Conservation (phyloP, 1,140 invertebrate species). For the Heliothis subflexa region DNA sequence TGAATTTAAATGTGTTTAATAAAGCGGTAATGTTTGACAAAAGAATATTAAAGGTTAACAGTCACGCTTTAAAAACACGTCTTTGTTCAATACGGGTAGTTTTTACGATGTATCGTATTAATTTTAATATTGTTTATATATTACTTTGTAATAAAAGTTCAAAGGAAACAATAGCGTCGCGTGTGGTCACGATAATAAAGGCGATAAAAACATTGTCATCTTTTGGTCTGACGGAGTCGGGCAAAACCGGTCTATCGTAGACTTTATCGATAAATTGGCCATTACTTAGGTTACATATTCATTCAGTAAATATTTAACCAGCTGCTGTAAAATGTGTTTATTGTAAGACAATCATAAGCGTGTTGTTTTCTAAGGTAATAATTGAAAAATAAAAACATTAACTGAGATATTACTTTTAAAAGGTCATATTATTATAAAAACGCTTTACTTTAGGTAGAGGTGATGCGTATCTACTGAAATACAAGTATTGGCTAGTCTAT, state of each 20-base stretch:
- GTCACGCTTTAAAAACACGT: neutral
- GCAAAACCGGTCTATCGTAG: no score
- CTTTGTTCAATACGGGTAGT: neutral
- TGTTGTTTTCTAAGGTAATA: no score
- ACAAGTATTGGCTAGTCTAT: no score
- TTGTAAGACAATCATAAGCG: neutral
- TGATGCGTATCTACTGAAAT: no score
- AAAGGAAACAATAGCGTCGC: neutral
- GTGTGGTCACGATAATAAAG: conserved; percentile 8
- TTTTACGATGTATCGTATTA: conserved; percentile 17
- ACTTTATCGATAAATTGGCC: no score
- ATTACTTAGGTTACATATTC: no score
- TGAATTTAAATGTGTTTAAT: neutral
- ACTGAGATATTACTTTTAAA: no score
- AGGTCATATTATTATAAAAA: no score
- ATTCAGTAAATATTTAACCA: neutral
- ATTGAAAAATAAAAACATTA: no score
- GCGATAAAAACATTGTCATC: neutral
- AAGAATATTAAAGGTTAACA: neutral
- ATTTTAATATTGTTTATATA: conserved; percentile 21
- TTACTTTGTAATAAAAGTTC: conserved; percentile 5
- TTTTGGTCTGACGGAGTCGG: no score
- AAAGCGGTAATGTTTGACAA: neutral
- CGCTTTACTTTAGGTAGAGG: no score
- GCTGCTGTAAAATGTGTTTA: neutral